Percentiles rank a stretch among this genome's conserved stretches.
phyloP scores from a whole-genome alignment of 2,797 vertebrate species.

The Yasuhikotakia modesta region DNA sequence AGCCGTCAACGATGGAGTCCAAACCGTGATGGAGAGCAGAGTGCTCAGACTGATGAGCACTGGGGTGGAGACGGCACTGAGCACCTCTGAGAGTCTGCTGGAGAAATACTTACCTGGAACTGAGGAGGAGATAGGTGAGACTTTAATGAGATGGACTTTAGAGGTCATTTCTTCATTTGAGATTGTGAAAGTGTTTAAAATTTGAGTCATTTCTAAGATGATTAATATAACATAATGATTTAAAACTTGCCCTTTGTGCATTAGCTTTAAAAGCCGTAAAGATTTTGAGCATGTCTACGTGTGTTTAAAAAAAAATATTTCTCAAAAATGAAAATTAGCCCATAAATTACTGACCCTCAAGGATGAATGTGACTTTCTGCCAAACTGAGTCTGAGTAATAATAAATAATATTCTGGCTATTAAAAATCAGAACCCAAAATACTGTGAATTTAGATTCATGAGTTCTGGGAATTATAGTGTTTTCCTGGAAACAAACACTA shows the following conservation, averaged over 20 bases:
- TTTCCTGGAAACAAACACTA: constrained; percentile 16
- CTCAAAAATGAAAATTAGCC: too few relatives aligned
- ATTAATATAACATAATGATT: neutral
- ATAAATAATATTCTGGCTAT: too few relatives aligned
- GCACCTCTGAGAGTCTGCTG: constrained; percentile 84
- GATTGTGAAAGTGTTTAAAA: too few relatives aligned
- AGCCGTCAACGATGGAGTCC: constrained; percentile 81
- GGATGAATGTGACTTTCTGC: too few relatives aligned
- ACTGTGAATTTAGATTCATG: neutral
- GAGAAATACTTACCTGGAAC: constrained; percentile 89
- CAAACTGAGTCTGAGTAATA: too few relatives aligned
- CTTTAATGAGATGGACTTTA: neutral
- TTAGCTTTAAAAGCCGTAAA: neutral
- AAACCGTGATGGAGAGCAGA: constrained; percentile 83
- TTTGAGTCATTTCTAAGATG: neutral
- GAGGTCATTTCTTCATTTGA: too few relatives aligned
- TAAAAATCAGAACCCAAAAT: neutral
- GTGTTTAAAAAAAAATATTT: neutral
- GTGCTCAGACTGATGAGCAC: constrained; percentile 81
- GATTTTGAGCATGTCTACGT: neutral
- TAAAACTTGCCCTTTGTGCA: neutral
- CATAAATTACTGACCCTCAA: too few relatives aligned
- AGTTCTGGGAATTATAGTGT: neutral
- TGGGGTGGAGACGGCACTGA: constrained; percentile 83
- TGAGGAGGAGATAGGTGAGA: constrained; percentile 84